Conservation (phyloP, 1,140 invertebrate species). For the Microplitis demolitor region DNA sequence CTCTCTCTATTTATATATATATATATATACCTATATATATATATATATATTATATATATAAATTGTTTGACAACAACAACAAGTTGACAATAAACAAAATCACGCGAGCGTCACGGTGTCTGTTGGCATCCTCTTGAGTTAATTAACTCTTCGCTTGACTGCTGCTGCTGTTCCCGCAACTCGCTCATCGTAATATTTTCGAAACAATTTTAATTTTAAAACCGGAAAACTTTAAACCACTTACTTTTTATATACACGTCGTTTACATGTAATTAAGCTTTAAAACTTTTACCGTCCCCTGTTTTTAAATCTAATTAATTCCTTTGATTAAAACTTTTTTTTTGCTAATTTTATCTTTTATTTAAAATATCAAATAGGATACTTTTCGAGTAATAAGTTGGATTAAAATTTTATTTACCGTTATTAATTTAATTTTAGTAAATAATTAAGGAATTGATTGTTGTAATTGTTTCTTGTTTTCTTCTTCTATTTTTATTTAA, state of each 20-base stretch:
- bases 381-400: too few species aligned
- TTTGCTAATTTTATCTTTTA: not conserved
- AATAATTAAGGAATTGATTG: too few species aligned
- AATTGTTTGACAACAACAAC: not conserved
- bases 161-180: not conserved
- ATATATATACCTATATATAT: too few species aligned
- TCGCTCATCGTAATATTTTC: not conserved
- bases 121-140: too few species aligned
- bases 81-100: conserved; percentile 1
- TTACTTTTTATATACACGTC: not conserved
- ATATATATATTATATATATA: too few species aligned
- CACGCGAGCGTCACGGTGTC: not conserved
- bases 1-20: too few species aligned
- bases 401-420: too few species aligned
- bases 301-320: not conserved
- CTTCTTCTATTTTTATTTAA: too few species aligned
- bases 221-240: not conserved
- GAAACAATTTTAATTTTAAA: not conserved
- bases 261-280: conserved; percentile 1
- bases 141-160: too few species aligned
- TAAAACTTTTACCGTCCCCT: not conserved
- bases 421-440: too few species aligned
- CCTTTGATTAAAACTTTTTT: not conserved
- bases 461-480: too few species aligned
- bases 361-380: too few species aligned